A percentile compares a stretch with the other conserved stretches of the same genome.
Evolutionary conservation across 2,113 vertebrate species (phyloP).

Genomic region (Podiceps cristatus): DNA sequence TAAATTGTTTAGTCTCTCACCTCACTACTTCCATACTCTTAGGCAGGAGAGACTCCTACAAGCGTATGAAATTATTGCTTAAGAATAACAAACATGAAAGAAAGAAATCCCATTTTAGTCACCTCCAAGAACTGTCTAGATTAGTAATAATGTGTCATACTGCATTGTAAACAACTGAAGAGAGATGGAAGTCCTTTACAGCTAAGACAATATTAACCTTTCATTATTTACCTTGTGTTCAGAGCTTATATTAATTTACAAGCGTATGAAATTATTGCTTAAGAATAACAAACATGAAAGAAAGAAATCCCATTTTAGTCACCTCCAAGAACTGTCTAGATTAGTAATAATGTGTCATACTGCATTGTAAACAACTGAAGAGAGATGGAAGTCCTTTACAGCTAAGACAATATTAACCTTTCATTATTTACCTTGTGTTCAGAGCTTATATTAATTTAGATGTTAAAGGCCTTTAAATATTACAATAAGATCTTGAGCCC

Average conservation of each 20-base stretch:
- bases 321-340: neutral
- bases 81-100: neutral
- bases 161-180: neutral
- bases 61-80: neutral
- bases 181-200: neutral
- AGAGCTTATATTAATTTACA: neutral
- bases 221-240: neutral
- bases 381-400: neutral
- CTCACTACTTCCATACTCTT: neutral
- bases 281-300: neutral
- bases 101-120: neutral
- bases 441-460: neutral
- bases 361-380: neutral
- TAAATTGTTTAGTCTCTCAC: constrained; percentile 32
- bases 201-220: neutral
- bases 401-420: neutral
- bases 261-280: neutral
- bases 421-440: neutral
- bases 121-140: neutral
- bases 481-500: neutral
- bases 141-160: neutral
- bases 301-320: neutral
- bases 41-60: neutral
- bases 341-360: neutral
- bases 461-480: neutral